Base-by-base conservation (phyloP, 2,888 invertebrate genomes). In the Clostera curtula region DNA sequence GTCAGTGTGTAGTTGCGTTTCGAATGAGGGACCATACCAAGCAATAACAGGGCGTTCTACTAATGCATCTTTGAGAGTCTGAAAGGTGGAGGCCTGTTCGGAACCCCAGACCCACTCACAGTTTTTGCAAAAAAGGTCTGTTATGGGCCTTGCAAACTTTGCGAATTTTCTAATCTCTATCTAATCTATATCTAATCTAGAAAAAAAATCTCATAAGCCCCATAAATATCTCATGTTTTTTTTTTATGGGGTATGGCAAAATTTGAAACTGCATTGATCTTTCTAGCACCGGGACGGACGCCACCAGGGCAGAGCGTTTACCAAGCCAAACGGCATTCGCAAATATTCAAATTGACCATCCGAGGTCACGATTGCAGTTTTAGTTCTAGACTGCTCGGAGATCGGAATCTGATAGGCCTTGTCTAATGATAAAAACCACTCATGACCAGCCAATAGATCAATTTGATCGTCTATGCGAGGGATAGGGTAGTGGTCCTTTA, bases 261-360 rank as follows among this genome's bases (percentile, higher is more conserved):
- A n/a, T 18, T 25, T 24, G 9, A 7, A 3, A 24, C 24, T 3
- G 16, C 10, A 3, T 24, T 24, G 8, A 14, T 16, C 10, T 24
- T 29, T 2, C 7, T 11, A 2, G 6, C 2, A 4, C 29, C 29
- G 1, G 36, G 33, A 10, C 33, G 10, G 2, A 36, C 22, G 1
- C 38, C 30, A 5, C 31, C 19, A 2, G 24, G 23, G 9, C 5
- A 36, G 36, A 1, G 40, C 36, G 15, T 18, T 24, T 9, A 18
- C 24, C 5, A 24, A 16, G 2, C 24, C 24, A 12, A 27, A 33
- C 1, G 33, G 29, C 29, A 34, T 34, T 10, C 29, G 14, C 7
- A 28, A 30, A 26, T 25, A 36, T 16, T 39, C 34, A 17, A 9
- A 39, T 13, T 30, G 32, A 3, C 31, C 37, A 3, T n/a, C n/a